Evolutionary conservation across 2,888 invertebrate species (phyloP).

Genomic region (Athalia circularis): DNA sequence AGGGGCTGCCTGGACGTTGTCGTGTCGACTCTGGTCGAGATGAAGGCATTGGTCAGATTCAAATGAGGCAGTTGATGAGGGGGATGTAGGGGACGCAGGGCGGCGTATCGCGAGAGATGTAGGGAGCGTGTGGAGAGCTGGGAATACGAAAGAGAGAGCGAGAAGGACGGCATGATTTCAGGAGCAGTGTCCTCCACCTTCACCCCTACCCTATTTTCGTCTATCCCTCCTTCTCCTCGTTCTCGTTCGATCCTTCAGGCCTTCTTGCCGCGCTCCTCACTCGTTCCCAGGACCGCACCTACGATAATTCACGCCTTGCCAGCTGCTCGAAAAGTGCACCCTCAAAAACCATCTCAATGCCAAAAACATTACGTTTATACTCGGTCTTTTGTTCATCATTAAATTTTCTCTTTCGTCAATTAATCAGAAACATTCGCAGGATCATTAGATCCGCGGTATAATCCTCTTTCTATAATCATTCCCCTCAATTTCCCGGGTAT

Average conservation of each 20-base stretch:
- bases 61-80: slow-evolving; percentile 56
- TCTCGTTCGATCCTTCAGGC: slow-evolving; percentile 33
- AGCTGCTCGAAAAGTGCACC: background rate
- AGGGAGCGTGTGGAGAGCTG: slow-evolving; percentile 45
- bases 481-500: too few relatives aligned
- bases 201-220: slow-evolving; percentile 15
- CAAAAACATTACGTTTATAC: background rate
- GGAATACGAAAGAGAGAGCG: slow-evolving; percentile 42
- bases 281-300: slow-evolving; percentile 47
- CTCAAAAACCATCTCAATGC: background rate
- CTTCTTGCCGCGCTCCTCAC: slow-evolving; percentile 41
- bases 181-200: slow-evolving; percentile 48
- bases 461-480: too few relatives aligned
- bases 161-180: slow-evolving; percentile 50
- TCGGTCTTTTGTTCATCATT: too few relatives aligned
- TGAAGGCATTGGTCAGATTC: slow-evolving; percentile 57
- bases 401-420: too few relatives aligned
- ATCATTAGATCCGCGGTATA: too few relatives aligned
- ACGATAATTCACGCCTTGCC: slow-evolving; percentile 25
- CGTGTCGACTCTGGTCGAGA: slow-evolving; percentile 40
- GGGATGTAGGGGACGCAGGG: slow-evolving; percentile 37
- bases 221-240: slow-evolving; percentile 25
- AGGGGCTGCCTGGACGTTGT: slow-evolving; percentile 45
- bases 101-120: slow-evolving; percentile 25
- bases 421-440: too few relatives aligned